These are phyloP conservation scores for Mimas tiliae DNA, from an alignment of 2,888 invertebrate species.

Conservation along the genomic window DNA sequence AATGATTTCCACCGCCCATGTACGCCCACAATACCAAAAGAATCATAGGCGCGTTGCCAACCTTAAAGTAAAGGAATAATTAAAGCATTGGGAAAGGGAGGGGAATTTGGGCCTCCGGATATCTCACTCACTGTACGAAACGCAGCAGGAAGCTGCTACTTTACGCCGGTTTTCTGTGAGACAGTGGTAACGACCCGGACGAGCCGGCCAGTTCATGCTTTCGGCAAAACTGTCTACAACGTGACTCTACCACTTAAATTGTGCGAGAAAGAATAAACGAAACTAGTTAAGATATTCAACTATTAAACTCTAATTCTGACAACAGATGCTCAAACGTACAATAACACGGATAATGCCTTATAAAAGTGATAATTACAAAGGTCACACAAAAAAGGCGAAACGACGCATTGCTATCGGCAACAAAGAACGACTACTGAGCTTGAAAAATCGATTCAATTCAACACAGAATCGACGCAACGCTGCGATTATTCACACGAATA, in stretches of 20 bases:
- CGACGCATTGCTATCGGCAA: slow-evolving; percentile 67
- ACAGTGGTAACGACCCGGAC: too few species aligned
- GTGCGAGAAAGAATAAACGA: background rate
- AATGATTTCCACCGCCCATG: too few species aligned
- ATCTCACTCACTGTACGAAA: too few species aligned
- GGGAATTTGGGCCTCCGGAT: too few species aligned
- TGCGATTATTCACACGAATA: slow-evolving; percentile 60
- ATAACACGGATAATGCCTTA: slow-evolving; percentile 38
- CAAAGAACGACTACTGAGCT: slow-evolving; percentile 80
- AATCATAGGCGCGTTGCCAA: too few species aligned
- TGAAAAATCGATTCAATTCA: slow-evolving; percentile 83
- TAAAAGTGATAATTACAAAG: slow-evolving; percentile 65
- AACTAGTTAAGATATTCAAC: background rate
- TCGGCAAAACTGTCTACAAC: too few species aligned
- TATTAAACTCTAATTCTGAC: slow-evolving; percentile 4
- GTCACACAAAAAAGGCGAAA: slow-evolving; percentile 57
- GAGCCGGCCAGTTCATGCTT: too few species aligned
- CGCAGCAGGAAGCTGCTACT: too few species aligned
- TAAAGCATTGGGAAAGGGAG: too few species aligned
- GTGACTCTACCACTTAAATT: background rate
- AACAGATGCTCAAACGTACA: slow-evolving; percentile 25
- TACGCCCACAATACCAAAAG: too few species aligned
- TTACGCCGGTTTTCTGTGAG: too few species aligned
- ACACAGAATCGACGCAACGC: slow-evolving; percentile 66
- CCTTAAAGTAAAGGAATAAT: too few species aligned